These are phyloP conservation scores for Myotis brandtii DNA, from an alignment of 2,113 vertebrate genomes.

Conservation along the genomic window DNA sequence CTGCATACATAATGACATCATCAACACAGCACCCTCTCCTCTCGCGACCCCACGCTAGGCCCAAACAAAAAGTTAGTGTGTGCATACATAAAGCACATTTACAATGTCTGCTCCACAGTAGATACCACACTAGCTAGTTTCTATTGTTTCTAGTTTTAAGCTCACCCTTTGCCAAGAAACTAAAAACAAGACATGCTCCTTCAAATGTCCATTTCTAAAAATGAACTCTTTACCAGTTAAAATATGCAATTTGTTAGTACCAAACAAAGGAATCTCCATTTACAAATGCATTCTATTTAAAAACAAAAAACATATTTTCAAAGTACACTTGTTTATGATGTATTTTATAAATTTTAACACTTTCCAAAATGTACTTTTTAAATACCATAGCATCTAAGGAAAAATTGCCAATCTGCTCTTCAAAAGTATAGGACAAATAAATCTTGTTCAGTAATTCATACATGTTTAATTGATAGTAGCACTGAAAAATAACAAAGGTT, in stretches of 20 bases:
- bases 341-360: conserved; percentile 30
- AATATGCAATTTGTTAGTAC: not conserved
- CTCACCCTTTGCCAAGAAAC: not conserved
- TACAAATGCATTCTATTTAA: conserved; percentile 19
- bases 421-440: conserved; percentile 13
- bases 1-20: conserved; percentile 59
- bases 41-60: not conserved
- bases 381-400: conserved; percentile 2
- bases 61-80: conserved; percentile 47
- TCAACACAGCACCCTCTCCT: conserved; percentile 30
- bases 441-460: not conserved
- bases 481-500: conserved; percentile 3
- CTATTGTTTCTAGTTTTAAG: conserved; percentile 9
- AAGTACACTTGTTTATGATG: not conserved
- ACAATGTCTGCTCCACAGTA: conserved; percentile 21
- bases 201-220: conserved; percentile 46
- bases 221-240: conserved; percentile 15
- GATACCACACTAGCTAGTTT: not conserved
- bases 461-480: not conserved
- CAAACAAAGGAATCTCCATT: conserved; percentile 35
- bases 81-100: conserved; percentile 27
- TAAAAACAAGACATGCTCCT: not conserved
- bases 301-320: conserved; percentile 11
- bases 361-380: conserved; percentile 38
- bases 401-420: not conserved